phyloP scores from a whole-genome alignment of 2,888 invertebrate genomes.

The Magallana nippona region DNA sequence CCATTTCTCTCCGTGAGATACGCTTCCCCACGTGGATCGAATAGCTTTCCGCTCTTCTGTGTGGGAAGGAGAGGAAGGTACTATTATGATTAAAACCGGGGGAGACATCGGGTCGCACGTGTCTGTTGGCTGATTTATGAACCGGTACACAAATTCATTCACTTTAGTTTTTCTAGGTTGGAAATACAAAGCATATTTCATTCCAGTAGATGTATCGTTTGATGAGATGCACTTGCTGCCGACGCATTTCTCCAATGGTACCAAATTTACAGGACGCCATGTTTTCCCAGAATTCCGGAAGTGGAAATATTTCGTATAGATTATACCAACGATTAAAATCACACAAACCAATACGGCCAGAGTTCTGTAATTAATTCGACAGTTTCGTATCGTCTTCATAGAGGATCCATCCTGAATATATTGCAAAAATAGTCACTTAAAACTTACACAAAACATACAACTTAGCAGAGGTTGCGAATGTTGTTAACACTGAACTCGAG shows the following conservation, averaged over 20 bases:
- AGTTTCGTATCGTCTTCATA: conserved; percentile 27
- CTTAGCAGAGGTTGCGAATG: neutral
- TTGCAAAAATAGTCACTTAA: neutral
- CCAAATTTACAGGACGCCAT: conserved; percentile 19
- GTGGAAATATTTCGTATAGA: neutral
- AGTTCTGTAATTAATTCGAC: neutral
- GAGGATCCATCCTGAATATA: neutral
- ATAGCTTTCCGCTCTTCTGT: conserved; percentile 56
- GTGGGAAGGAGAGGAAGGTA: conserved; percentile 59
- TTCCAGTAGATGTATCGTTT: conserved; percentile 28
- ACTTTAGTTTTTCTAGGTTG: conserved; percentile 50
- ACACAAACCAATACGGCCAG: neutral
- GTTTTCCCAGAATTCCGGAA: conserved; percentile 12
- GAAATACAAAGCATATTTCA: conserved; percentile 53
- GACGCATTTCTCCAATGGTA: neutral
- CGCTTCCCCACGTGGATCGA: conserved; percentile 61
- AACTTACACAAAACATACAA: too few species aligned
- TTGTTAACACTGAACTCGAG: neutral
- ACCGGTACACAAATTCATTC: conserved; percentile 52
- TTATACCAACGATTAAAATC: conserved; percentile 14
- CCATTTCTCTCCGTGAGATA: conserved; percentile 58
- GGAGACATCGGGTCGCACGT: neutral
- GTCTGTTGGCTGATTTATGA: conserved; percentile 41
- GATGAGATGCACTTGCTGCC: conserved; percentile 11
- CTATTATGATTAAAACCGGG: conserved; percentile 52